Evolutionary conservation across 1,140 invertebrate species (phyloP).

Genomic region (Wasmannia auropunctata): DNA sequence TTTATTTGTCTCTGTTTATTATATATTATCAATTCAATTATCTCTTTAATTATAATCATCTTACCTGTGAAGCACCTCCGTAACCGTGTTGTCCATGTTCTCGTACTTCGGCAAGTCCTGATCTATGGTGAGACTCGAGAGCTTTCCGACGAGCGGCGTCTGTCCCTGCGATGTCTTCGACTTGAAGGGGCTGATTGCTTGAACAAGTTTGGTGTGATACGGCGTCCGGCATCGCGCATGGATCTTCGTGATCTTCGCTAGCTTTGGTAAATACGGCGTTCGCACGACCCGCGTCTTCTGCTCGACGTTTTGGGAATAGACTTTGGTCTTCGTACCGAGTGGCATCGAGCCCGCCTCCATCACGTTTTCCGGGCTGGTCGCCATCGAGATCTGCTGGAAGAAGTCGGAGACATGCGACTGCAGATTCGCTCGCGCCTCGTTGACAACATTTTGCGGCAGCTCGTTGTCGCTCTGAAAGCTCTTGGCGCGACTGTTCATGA

Average conservation of each 20-base stretch:
- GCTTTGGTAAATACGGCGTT: constrained; percentile 74
- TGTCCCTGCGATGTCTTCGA: constrained; percentile 67
- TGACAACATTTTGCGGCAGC: constrained; percentile 80
- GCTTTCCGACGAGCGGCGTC: constrained; percentile 79
- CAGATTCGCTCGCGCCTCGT: constrained; percentile 81
- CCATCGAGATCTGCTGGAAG: constrained; percentile 85
- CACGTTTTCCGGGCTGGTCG: constrained; percentile 84
- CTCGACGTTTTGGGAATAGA: constrained; percentile 72
- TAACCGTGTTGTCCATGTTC: constrained; percentile 81
- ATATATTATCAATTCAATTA: neutral
- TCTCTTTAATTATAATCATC: neutral
- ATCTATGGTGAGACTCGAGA: constrained; percentile 79
- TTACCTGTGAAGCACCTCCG: constrained; percentile 80
- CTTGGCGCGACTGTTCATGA: constrained; percentile 65
- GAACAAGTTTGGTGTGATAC: constrained; percentile 74
- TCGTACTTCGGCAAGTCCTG: constrained; percentile 81
- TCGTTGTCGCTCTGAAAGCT: constrained; percentile 77
- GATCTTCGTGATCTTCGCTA: constrained; percentile 80
- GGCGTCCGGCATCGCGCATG: constrained; percentile 79
- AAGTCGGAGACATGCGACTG: constrained; percentile 85
- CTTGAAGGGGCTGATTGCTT: constrained; percentile 68
- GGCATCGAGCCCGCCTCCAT: constrained; percentile 82
- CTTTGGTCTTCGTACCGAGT: constrained; percentile 60
- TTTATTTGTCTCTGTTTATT: neutral
- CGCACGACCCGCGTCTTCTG: constrained; percentile 59